A percentile compares a stretch with the other conserved stretches of the same genome.
Evolutionary conservation across 2,113 vertebrate species (phyloP).

Genomic region (Ariopsis seemanni): DNA sequence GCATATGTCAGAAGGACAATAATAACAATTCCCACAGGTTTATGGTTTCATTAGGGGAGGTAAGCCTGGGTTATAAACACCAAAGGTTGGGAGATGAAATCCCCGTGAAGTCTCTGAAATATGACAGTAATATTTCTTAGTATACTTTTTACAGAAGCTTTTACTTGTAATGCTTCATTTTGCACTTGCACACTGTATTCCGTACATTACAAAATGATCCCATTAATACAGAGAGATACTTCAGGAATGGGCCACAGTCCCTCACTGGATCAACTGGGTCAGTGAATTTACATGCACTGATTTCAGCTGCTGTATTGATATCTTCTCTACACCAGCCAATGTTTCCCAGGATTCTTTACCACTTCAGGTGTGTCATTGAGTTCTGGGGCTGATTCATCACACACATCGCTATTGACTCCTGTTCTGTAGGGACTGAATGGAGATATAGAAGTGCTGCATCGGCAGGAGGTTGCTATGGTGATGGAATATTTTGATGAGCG

Average conservation of each 20-base stretch:
- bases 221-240: neutral
- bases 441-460: constrained; percentile 21
- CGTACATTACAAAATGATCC: neutral
- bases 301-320: constrained; percentile 41
- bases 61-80: neutral
- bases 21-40: neutral
- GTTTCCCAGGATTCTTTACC: constrained; percentile 35
- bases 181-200: neutral
- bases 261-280: neutral
- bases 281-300: neutral
- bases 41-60: neutral
- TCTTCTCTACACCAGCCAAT: constrained; percentile 30
- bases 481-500: constrained; percentile 8
- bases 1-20: neutral
- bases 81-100: neutral
- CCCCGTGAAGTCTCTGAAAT: neutral
- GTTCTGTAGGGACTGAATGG: neutral
- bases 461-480: constrained; percentile 26
- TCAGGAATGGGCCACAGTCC: neutral
- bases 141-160: neutral
- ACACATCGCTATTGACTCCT: constrained; percentile 32
- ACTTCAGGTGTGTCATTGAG: constrained; percentile 32
- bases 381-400: constrained; percentile 22
- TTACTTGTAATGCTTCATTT: neutral
- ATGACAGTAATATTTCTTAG: neutral